phyloP scores from a whole-genome alignment of 2,113 vertebrate species.

The Gnathonemus longibarbis region DNA sequence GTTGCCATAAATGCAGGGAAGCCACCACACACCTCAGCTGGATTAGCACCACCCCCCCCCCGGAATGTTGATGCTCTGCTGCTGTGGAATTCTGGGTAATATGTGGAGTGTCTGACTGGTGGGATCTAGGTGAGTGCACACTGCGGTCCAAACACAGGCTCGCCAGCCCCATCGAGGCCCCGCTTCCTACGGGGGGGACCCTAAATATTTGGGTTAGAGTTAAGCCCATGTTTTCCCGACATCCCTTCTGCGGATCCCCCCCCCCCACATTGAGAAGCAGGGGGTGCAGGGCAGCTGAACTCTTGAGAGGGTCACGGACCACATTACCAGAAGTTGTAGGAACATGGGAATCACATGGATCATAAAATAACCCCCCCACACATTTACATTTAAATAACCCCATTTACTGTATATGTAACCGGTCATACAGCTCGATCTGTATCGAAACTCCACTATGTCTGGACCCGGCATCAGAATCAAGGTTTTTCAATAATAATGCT shows the following conservation, averaged over 20 bases:
- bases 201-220: slow-evolving; percentile 12
- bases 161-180: background rate
- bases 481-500: background rate
- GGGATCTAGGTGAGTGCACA: background rate
- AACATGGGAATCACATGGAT: background rate
- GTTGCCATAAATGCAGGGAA: background rate
- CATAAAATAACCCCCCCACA: background rate
- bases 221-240: background rate
- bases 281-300: background rate
- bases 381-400: background rate
- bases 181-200: background rate
- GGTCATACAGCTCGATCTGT: background rate
- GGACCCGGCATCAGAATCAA: background rate
- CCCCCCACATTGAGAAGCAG: background rate
- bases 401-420: background rate
- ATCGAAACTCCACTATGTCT: background rate
- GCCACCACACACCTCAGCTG: background rate
- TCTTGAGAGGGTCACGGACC: background rate
- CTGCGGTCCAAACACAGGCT: background rate
- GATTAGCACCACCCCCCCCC: background rate
- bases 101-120: background rate
- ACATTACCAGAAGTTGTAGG: background rate
- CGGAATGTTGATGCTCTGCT: background rate
- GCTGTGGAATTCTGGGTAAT: background rate
- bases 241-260: background rate